Evolutionary conservation across 2,888 invertebrate species (phyloP).

Genomic region (Pachymerium ferrugineum): DNA sequence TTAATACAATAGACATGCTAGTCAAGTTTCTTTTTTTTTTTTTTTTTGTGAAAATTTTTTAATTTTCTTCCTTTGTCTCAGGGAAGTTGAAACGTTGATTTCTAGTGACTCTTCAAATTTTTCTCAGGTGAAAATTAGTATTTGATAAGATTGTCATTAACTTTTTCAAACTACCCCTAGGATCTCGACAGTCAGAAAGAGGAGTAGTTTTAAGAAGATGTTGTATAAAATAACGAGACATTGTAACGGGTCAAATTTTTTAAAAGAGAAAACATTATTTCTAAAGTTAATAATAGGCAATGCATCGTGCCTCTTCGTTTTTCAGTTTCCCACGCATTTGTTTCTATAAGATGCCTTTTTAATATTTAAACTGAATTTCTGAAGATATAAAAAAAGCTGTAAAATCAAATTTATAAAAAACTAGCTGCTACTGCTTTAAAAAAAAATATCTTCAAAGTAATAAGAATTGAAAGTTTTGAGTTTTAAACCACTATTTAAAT

Average conservation of each 20-base stretch:
- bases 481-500: not conserved
- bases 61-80: constrained; percentile 1
- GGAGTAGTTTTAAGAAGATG: not conserved
- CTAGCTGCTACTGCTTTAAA: not conserved
- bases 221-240: not conserved
- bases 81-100: not conserved
- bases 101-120: not conserved
- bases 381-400: not conserved
- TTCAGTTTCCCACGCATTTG: not conserved
- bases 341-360: too few relatives aligned
- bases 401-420: constrained; percentile 5
- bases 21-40: not conserved
- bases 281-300: not conserved
- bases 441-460: too few relatives aligned
- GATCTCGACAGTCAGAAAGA: not conserved
- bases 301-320: not conserved
- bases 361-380: not conserved
- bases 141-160: not conserved
- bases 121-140: constrained; percentile 13
- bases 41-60: not conserved
- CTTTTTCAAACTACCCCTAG: not conserved
- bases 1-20: not conserved
- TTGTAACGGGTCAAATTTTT: not conserved
- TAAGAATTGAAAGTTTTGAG: not conserved
- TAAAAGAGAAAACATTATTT: too few relatives aligned